Percentiles rank a stretch among this genome's conserved stretches.
phyloP scores from a whole-genome alignment of 2,797 vertebrate species.

The Chloroceryle amazona region DNA sequence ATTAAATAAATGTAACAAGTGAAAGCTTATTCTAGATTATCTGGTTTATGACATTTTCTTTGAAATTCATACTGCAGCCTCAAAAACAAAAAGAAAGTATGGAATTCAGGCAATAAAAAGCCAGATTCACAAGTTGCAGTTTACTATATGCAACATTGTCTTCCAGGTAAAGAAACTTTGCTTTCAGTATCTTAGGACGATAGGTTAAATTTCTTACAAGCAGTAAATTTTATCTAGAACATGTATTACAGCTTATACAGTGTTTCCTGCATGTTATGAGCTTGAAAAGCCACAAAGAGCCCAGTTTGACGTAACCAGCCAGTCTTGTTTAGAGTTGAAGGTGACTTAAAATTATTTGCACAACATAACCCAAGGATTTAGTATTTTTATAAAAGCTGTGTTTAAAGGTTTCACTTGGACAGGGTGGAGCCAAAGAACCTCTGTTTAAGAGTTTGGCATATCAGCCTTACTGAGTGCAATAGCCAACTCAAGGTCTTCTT shows the following conservation, averaged over 20 bases:
- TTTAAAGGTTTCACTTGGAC: not conserved
- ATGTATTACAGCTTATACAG: conserved; percentile 38
- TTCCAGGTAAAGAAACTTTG: not conserved
- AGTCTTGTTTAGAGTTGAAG: not conserved
- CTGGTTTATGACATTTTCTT: not conserved
- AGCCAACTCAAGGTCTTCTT: conserved; percentile 96
- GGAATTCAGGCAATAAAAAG: not conserved
- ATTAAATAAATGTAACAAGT: not conserved
- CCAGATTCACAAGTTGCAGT: not conserved
- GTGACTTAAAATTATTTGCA: conserved; percentile 9
- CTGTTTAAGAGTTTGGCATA: conserved; percentile 91
- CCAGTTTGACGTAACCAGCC: not conserved
- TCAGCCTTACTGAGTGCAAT: conserved; percentile 99
- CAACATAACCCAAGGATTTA: not conserved
- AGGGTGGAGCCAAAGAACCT: not conserved
- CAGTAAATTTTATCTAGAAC: conserved; percentile 44
- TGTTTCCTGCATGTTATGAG: not conserved
- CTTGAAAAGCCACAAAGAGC: conserved; percentile 32
- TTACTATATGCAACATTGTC: not conserved
- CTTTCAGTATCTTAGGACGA: conserved; percentile 12
- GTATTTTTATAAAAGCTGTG: conserved; percentile 17
- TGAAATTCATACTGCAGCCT: not conserved
- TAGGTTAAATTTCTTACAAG: not conserved
- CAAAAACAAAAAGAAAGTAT: not conserved
- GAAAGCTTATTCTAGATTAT: conserved; percentile 7